These are phyloP conservation scores for Phalangium opilio DNA, from an alignment of 2,888 invertebrate genomes.

Conservation along the genomic window DNA sequence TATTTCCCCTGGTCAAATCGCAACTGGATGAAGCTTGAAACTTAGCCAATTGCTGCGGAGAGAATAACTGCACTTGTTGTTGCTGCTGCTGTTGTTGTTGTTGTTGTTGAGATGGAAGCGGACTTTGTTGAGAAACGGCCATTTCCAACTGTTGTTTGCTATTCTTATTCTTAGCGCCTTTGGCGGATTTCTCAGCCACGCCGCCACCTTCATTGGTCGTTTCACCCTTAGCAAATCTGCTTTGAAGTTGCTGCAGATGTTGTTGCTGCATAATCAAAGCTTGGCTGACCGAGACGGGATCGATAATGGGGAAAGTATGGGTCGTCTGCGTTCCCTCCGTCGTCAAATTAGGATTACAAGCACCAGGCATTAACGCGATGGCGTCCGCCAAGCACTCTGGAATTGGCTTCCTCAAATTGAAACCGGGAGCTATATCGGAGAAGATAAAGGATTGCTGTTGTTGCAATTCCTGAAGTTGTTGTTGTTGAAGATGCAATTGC, in stretches of 20 bases:
- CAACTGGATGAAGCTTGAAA: slow-evolving; percentile 20
- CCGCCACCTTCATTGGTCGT: slow-evolving; percentile 11
- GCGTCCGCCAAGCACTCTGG: slow-evolving; percentile 33
- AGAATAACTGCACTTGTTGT: slow-evolving; percentile 18
- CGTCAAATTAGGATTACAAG: slow-evolving; percentile 14
- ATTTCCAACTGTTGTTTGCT: slow-evolving; percentile 6
- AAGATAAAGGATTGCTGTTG: slow-evolving; percentile 19
- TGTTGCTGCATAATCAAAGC: slow-evolving; percentile 10
- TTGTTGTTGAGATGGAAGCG: slow-evolving; percentile 21
- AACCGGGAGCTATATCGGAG: slow-evolving; percentile 17
- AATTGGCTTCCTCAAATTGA: slow-evolving; percentile 10
- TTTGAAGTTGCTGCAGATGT: slow-evolving; percentile 5
- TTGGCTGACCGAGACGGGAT: slow-evolving; percentile 14
- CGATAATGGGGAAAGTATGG: slow-evolving; percentile 14
- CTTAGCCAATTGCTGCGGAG: slow-evolving; percentile 22
- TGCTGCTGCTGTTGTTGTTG: slow-evolving; percentile 22
- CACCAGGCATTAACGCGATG: slow-evolving; percentile 21
- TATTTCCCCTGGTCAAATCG: slow-evolving; percentile 21
- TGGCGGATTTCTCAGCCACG: slow-evolving; percentile 9
- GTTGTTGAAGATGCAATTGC: slow-evolving; percentile 30
- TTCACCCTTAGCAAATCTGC: slow-evolving; percentile 4
- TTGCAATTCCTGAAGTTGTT: slow-evolving; percentile 29
- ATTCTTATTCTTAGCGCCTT: slow-evolving; percentile 9
- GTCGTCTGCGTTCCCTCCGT: slow-evolving; percentile 12
- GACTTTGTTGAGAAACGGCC: background rate